Percentiles rank a stretch among this genome's conserved stretches.
Evolutionary conservation across 2,888 invertebrate genomes (phyloP).

Genomic region (Volucella inanis): DNA sequence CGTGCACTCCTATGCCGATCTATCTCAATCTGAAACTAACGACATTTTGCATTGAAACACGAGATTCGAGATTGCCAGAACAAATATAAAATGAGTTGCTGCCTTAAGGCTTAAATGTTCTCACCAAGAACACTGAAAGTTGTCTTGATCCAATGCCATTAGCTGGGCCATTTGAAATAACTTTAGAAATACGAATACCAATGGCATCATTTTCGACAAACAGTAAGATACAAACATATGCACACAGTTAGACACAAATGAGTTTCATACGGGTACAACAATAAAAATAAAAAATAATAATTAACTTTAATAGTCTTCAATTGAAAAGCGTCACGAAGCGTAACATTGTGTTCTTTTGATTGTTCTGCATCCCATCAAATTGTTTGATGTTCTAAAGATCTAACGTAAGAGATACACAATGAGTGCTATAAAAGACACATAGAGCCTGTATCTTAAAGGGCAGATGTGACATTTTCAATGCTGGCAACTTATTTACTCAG

Average conservation of each 20-base stretch:
- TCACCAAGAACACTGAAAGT: conserved; percentile 46
- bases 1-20: neutral
- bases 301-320: conserved; percentile 67
- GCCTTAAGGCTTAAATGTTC: conserved; percentile 6
- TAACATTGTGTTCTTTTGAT: conserved; percentile 10
- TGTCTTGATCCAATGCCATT: conserved; percentile 53
- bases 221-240: conserved; percentile 5
- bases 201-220: conserved; percentile 1
- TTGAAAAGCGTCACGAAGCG: conserved; percentile 50
- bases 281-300: conserved; percentile 22
- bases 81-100: conserved; percentile 6
- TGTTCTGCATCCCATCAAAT: conserved; percentile 24
- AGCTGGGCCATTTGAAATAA: conserved; percentile 13
- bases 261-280: too few species aligned
- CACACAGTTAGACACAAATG: too few species aligned
- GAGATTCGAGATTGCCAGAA: neutral
- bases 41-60: conserved; percentile 36
- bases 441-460: neutral
- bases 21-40: conserved; percentile 10
- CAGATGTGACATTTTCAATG: conserved; percentile 21
- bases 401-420: too few species aligned
- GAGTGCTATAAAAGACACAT: neutral
- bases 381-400: conserved; percentile 1
- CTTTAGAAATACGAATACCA: neutral
- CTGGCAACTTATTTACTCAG: conserved; percentile 23